Base-by-base conservation (phyloP, 2,797 vertebrate species). In the Parambassis ranga region DNA sequence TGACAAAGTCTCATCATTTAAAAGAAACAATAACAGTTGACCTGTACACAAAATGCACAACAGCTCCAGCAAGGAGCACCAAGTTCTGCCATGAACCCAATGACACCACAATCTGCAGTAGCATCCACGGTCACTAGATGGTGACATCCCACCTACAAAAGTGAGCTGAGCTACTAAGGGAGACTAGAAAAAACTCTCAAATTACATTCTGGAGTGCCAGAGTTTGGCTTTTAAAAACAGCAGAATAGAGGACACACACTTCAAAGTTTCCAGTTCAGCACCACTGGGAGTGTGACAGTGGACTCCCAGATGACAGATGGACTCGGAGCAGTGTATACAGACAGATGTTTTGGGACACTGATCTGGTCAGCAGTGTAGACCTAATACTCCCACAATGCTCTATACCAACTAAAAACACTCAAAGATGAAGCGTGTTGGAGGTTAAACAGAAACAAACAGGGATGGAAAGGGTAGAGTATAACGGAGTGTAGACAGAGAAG, bases 71-170 rank as follows among this genome's bases (percentile, higher is more conserved):
- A 76, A 75, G 47, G 86, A 87, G 80, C 86, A 85, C 74, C 58
- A 87, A 70, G 85, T 82, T 90, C 79, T 85, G 64, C 63, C 77
- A 69, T 87, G 89, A 91, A 91, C 89, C 64, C 88, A 24, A 4
- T 89, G 89, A 90, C 88, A 86, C 83, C 59, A 15, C n/a, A 23
- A 19, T 38, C 55, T 75, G 83, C 71, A 79, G 66, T 82, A 57
- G 35, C 71, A 9, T 10, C 3, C 7, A 1, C 1, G 1, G 16
- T 32, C 90, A 36, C 83, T 84, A 90, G 91, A 76, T 80, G 90
- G 88, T 11, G 74, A 71, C 48, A 77, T 61, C 41, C 43, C 20
- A 44, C 63, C 47, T 42, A n/a, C 13, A 67, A 67, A 81, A 74
- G 39, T 9, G 53, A 81, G 65, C 62, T 28, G 32, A 9, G 57